A percentile compares a stretch with the other conserved stretches of the same genome.
Conservation (phyloP, 2,888 invertebrate genomes). For the Scaeva pyrastri region DNA sequence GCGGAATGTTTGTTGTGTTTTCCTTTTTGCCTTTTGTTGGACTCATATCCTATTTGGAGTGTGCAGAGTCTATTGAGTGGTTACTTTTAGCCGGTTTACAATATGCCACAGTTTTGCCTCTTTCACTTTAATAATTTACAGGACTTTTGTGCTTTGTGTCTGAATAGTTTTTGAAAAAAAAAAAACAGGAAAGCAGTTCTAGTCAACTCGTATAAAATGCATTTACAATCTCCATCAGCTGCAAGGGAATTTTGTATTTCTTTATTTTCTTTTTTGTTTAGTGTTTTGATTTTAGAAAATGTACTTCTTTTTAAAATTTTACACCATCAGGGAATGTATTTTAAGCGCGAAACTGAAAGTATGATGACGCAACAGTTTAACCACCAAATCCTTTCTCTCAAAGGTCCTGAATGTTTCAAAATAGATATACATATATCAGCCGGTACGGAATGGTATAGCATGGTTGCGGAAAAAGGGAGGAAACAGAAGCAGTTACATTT, state of each 20-base stretch:
- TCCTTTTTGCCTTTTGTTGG: constrained; percentile 17
- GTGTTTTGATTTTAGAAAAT: constrained; percentile 41
- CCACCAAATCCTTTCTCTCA: constrained; percentile 30
- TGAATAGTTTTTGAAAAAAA: constrained; percentile 61
- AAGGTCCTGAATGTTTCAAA: constrained; percentile 37
- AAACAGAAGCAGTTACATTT: constrained; percentile 33
- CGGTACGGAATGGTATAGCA: not conserved
- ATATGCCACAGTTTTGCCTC: constrained; percentile 50
- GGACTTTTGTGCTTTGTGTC: constrained; percentile 64
- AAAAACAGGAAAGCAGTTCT: constrained; percentile 27
- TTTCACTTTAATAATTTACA: constrained; percentile 64
- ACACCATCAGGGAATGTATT: constrained; percentile 27
- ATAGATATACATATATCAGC: constrained; percentile 20
- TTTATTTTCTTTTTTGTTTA: not conserved
- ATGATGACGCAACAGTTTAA: constrained; percentile 50
- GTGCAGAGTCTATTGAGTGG: constrained; percentile 64
- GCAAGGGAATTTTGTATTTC: not conserved
- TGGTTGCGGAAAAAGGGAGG: not conserved
- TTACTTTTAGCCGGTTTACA: constrained; percentile 59
- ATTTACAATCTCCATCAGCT: constrained; percentile 11
- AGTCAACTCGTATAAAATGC: no score
- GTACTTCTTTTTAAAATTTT: not conserved
- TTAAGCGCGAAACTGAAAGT: constrained; percentile 68
- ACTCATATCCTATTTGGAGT: constrained; percentile 20
- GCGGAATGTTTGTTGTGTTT: constrained; percentile 43